phyloP scores from a whole-genome alignment of 2,113 vertebrate species.

The Sander lucioperca region DNA sequence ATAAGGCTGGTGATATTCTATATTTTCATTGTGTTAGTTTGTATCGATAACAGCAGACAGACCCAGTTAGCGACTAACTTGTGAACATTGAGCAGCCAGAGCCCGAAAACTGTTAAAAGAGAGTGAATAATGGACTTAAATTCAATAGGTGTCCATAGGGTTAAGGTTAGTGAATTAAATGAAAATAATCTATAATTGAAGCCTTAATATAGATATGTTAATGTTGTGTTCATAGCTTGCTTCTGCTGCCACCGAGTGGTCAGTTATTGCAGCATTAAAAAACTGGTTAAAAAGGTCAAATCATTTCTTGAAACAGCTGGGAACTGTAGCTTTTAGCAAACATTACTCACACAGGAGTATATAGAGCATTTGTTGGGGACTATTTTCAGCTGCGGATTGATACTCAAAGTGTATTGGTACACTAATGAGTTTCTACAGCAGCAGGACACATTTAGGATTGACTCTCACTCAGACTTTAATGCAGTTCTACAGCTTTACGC shows the following conservation, averaged over 20 bases:
- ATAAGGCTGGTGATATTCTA: slow-evolving; percentile 2
- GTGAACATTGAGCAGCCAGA: not conserved
- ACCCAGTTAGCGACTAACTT: not conserved
- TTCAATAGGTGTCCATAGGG: no score
- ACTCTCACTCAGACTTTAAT: not conserved
- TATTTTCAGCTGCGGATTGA: not conserved
- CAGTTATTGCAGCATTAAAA: not conserved
- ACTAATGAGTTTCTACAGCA: not conserved
- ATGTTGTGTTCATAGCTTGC: no score
- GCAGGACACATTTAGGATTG: not conserved
- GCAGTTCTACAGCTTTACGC: no score
- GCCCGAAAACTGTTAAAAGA: not conserved
- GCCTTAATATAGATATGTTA: no score
- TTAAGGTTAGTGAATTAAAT: no score
- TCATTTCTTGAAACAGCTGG: not conserved
- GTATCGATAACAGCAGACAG: not conserved
- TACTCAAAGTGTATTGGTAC: not conserved
- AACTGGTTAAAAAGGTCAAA: not conserved
- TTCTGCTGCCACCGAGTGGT: not conserved
- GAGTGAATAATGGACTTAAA: not conserved
- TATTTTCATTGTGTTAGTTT: not conserved
- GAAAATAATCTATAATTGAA: no score
- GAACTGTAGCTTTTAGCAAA: not conserved
- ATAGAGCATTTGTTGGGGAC: not conserved
- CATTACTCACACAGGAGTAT: not conserved